Percentiles rank a stretch among this genome's conserved stretches.
phyloP scores from a whole-genome alignment of 2,797 vertebrate genomes.

The Enteromius thamalakanensis region DNA sequence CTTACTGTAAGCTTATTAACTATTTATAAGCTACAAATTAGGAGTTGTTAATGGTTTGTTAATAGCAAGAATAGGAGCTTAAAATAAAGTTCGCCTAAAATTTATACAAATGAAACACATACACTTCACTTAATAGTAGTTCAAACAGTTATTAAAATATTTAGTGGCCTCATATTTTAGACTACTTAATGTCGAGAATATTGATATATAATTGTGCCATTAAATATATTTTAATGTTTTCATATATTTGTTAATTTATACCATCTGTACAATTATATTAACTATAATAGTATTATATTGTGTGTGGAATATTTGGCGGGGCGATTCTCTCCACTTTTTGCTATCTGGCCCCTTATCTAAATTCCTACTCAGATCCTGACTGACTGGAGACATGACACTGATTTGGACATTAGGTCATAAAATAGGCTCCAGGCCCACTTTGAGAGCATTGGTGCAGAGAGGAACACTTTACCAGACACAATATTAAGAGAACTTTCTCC shows the following conservation, averaged over 20 bases:
- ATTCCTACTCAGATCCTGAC: conserved; percentile 25
- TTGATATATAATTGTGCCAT: not conserved
- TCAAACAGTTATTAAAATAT: not conserved
- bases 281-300: not conserved
- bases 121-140: not conserved
- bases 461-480: conserved; percentile 22
- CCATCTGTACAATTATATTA: not conserved
- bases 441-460: conserved; percentile 13
- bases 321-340: not conserved
- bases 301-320: not conserved
- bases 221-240: not conserved
- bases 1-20: not conserved
- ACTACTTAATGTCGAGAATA: not conserved
- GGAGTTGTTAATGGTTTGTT: not conserved
- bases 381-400: conserved; percentile 4
- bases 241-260: not conserved
- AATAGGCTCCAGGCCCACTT: conserved; percentile 28
- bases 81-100: not conserved
- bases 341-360: not conserved
- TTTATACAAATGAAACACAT: not conserved
- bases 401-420: not conserved
- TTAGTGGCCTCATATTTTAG: not conserved
- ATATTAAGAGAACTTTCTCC: not conserved
- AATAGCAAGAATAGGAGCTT: not conserved
- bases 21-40: not conserved